Conservation (phyloP, 2,797 vertebrate species). For the Enteromius mattozi region DNA sequence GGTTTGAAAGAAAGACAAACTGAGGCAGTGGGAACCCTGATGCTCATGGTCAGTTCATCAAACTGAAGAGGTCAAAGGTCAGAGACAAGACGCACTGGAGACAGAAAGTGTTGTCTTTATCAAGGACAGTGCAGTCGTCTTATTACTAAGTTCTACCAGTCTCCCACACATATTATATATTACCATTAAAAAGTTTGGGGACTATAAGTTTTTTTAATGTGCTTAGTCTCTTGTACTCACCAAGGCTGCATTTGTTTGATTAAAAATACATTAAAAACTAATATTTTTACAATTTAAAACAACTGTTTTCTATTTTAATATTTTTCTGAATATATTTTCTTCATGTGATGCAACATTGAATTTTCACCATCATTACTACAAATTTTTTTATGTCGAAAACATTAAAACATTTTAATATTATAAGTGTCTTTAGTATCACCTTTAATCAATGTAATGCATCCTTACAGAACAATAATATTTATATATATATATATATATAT, state of each 20-base stretch:
- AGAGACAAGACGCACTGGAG: constrained; percentile 4
- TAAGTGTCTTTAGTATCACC: too few relatives aligned
- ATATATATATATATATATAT: too few relatives aligned
- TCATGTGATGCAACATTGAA: neutral
- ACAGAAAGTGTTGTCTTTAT: constrained; percentile 24
- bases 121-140: neutral
- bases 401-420: too few relatives aligned
- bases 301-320: neutral
- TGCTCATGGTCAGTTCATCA: constrained; percentile 43
- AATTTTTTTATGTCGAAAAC: too few relatives aligned
- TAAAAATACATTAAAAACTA: neutral
- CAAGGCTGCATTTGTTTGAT: neutral
- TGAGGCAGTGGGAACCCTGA: constrained; percentile 9
- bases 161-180: neutral
- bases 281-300: neutral
- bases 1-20: constrained; percentile 46
- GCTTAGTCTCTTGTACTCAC: neutral
- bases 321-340: neutral
- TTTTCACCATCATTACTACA: neutral
- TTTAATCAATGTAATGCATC: too few relatives aligned
- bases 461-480: too few relatives aligned
- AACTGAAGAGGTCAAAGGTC: constrained; percentile 38
- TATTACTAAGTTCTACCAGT: neutral
- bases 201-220: neutral
- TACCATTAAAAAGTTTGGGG: neutral